Evolutionary conservation across 64 coral and sea anemone genomes (phyloP), one percentile per base, ranked within the genome.

Genomic region (Actinia equina): DNA sequence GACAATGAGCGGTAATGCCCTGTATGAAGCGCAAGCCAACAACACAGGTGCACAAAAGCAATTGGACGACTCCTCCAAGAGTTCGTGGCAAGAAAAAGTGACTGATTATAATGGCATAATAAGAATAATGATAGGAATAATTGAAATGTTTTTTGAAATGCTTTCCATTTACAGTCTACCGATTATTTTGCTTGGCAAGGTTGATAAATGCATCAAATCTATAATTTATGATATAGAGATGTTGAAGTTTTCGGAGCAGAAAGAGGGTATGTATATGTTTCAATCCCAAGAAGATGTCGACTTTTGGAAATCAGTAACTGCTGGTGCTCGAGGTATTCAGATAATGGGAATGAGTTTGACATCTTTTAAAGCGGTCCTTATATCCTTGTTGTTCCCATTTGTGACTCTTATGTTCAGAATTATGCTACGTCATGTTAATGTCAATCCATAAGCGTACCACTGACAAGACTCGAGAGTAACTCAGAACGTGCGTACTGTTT

Each of bases 291-390:
- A 83, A 88, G 87, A 89, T 20, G 23, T 89, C 15, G 44, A 88
- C 17, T 19, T 49, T 6, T 60, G 86, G 88, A 7, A 84, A 19
- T 69, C 26, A 18, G 52, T 89, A 2, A 41, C 93, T 3, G 76
- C 44, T 53, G 17, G 27, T 16, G 87, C 80, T 13, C 92, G 60
- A 43, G 86, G 94, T 14, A 90, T 96, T 58, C 87, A 87, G 44
- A 78, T 96, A 30, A 18, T 96, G 19, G 84, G 94, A 23, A 90
- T 96, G 84, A 83, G 89, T 20, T 74, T 96, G 27, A 93, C 91
- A 43, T 76, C 84, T 37, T 18, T 96, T 45, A 83, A 84, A 83
- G 85, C 94, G 43, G 80, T 62, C 15, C 43, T 93, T 0, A 51
- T 96, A 13, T 89, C 91, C 0, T 77, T 96, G 12, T n/a, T 86